Evolutionary conservation across 2,797 vertebrate genomes (phyloP).

Genomic region (Kryptolebias ocellatus): DNA sequence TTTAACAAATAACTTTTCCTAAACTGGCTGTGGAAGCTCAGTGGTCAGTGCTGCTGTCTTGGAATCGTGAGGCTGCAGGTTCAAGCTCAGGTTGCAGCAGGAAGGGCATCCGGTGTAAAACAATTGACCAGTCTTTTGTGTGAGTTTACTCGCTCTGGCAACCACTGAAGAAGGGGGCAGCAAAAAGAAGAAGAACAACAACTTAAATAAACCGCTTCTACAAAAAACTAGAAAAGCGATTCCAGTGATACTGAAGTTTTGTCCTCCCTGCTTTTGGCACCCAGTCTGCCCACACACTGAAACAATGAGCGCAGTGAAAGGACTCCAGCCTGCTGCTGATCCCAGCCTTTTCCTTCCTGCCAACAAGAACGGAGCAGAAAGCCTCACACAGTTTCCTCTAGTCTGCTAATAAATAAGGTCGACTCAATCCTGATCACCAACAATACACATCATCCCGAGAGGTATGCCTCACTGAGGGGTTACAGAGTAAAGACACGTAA

Average conservation of each 20-base stretch:
- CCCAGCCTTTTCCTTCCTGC: constrained; percentile 83
- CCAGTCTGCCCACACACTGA: constrained; percentile 52
- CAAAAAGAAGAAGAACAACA: too few species aligned
- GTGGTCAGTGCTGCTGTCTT: too few species aligned
- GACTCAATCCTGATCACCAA: constrained; percentile 27
- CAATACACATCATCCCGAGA: constrained; percentile 13
- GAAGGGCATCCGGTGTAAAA: too few species aligned
- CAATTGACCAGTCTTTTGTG: too few species aligned
- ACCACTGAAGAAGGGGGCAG: too few species aligned
- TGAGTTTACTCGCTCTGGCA: too few species aligned
- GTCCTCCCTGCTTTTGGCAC: constrained; percentile 17
- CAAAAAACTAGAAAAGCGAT: background rate
- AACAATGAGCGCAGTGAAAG: constrained; percentile 72
- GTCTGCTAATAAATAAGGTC: constrained; percentile 25
- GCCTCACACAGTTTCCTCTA: constrained; percentile 54
- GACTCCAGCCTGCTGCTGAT: constrained; percentile 46
- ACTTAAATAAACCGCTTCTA: background rate
- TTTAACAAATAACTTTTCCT: too few species aligned
- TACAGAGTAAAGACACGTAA: constrained; percentile 5
- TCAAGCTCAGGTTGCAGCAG: too few species aligned
- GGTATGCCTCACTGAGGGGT: constrained; percentile 26
- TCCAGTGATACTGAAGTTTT: constrained; percentile 1
- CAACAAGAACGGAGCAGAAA: constrained; percentile 59
- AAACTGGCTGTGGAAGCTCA: too few species aligned
- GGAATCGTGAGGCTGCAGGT: too few species aligned